These are phyloP conservation scores for Muntiacus reevesi DNA, from an alignment of 2,113 vertebrate species.

Conservation along the genomic window DNA sequence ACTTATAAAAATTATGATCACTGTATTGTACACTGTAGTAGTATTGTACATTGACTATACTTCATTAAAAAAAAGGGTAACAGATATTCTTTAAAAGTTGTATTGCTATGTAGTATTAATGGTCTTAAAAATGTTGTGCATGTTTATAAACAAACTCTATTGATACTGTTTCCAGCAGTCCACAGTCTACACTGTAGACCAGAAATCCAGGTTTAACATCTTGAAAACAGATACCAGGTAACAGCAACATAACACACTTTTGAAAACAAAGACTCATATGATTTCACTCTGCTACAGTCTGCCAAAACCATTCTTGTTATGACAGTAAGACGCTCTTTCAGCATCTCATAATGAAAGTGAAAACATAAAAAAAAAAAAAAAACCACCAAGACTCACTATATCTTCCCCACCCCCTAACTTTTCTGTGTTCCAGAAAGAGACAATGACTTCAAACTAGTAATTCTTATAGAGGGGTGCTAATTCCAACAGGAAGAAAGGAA, in stretches of 20 bases:
- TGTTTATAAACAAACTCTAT: background rate
- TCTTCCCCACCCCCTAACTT: background rate
- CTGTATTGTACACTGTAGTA: background rate
- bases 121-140: background rate
- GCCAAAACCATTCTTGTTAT: background rate
- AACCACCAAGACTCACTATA: background rate
- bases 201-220: background rate
- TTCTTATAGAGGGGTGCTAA: background rate
- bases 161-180: background rate
- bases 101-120: background rate
- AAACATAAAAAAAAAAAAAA: background rate
- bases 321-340: background rate
- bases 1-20: background rate
- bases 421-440: background rate
- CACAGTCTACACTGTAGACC: background rate
- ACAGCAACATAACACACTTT: background rate
- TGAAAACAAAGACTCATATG: background rate
- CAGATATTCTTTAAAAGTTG: background rate
- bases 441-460: background rate
- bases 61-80: background rate
- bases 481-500: background rate
- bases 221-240: background rate
- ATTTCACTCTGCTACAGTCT: background rate
- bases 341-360: slow-evolving; percentile 56
- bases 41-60: background rate